Conservation (phyloP, 2,113 vertebrate species). For the Aramus guarauna region DNA sequence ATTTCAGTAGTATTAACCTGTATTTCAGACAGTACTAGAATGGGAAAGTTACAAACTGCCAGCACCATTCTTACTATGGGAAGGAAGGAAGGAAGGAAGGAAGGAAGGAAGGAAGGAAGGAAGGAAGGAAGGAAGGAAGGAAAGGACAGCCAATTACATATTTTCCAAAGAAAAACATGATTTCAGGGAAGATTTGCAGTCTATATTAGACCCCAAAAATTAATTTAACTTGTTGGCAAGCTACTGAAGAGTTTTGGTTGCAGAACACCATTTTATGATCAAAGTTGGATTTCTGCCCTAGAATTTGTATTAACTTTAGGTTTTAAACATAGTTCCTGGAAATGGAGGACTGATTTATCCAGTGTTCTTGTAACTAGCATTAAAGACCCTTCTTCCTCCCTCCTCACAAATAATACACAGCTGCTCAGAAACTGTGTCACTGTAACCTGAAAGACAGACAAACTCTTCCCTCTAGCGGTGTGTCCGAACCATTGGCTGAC, state of each 20-base stretch:
- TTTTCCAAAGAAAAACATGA: not conserved
- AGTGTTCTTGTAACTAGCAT: not conserved
- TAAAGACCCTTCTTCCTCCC: not conserved
- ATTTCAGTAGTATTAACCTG: not conserved
- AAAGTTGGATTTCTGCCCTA: not conserved
- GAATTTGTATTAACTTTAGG: not conserved
- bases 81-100: no score
- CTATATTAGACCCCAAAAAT: not conserved
- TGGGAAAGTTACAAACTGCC: not conserved
- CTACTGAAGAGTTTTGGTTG: not conserved
- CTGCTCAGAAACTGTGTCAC: accelerated
- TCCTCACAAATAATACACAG: not conserved
- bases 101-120: accelerated
- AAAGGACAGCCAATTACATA: not conserved
- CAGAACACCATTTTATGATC: not conserved
- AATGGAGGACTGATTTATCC: not conserved
- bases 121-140: no score
- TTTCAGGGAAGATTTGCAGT: not conserved
- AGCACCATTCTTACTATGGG: not conserved
- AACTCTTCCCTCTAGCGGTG: not conserved
- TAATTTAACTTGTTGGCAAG: not conserved
- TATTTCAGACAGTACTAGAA: not conserved
- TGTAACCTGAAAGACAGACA: not conserved
- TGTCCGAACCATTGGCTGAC: not conserved
- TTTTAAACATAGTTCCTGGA: not conserved